A percentile compares a stretch with the other conserved stretches of the same genome.
These are phyloP conservation scores for Taxidea taxus DNA, from an alignment of 2,113 vertebrate species.

Conservation along the genomic window DNA sequence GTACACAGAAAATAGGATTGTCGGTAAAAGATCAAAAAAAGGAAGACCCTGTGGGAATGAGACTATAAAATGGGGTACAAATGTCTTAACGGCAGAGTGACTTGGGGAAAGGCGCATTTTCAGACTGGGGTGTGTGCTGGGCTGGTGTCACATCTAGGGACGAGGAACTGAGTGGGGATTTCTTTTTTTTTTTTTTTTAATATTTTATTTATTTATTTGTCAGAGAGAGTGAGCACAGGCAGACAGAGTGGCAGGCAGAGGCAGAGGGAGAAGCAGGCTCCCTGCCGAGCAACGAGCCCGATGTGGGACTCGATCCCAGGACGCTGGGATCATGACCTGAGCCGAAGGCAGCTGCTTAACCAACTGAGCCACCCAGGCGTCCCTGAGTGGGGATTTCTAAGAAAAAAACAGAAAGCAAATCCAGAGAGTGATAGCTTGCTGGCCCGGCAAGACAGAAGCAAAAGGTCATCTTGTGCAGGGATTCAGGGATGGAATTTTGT, in stretches of 20 bases:
- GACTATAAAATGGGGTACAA: background rate
- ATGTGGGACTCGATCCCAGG: no score
- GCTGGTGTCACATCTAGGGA: background rate
- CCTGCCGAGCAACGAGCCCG: no score
- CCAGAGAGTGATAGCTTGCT: background rate
- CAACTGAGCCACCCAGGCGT: no score
- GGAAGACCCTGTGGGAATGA: background rate
- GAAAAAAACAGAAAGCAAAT: background rate
- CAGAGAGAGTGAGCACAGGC: no score
- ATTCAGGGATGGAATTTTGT: background rate
- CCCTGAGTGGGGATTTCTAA: background rate
- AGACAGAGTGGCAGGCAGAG: no score
- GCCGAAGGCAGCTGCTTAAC: no score
- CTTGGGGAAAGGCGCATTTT: background rate
- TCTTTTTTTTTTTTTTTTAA: no score
- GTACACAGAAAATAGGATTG: background rate
- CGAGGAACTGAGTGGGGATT: background rate
- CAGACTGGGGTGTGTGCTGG: no score
- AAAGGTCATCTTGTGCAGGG: background rate
- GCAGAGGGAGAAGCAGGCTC: no score
- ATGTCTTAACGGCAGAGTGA: background rate
- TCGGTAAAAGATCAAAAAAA: background rate
- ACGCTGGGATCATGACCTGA: no score
- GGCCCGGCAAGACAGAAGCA: background rate
- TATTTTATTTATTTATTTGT: no score